Conservation (phyloP, 2,888 invertebrate genomes). For the Automeris io region DNA sequence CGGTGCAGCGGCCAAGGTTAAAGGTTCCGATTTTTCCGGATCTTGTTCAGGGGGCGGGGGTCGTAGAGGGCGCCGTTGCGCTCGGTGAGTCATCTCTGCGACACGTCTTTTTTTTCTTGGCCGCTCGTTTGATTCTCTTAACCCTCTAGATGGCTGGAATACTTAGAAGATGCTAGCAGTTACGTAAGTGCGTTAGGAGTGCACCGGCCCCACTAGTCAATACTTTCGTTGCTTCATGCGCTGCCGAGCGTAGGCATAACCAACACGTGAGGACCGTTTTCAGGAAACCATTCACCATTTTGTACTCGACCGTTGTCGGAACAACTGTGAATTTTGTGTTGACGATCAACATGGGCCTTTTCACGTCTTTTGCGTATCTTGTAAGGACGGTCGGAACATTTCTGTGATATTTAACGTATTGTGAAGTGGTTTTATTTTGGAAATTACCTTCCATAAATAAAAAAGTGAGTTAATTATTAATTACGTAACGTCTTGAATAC, state of each 20-base stretch:
- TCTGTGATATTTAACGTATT: slow-evolving; percentile 27
- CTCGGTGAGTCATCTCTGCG: slow-evolving; percentile 73
- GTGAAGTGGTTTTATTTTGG: slow-evolving; percentile 8
- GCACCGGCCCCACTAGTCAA: slow-evolving; percentile 38
- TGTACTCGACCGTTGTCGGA: slow-evolving; percentile 50
- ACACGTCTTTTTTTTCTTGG: slow-evolving; percentile 70
- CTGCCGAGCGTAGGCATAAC: slow-evolving; percentile 60
- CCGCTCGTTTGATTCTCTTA: slow-evolving; percentile 60
- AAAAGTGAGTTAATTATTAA: slow-evolving; percentile 33
- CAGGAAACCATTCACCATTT: slow-evolving; percentile 73
- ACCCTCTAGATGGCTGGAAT: slow-evolving; percentile 29
- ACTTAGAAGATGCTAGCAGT: slow-evolving; percentile 60
- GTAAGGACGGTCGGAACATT: slow-evolving; percentile 22
- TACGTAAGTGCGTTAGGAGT: slow-evolving; percentile 65
- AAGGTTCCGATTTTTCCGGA: slow-evolving; percentile 42
- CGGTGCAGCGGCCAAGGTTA: slow-evolving; percentile 47
- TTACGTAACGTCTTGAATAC: slow-evolving; percentile 22
- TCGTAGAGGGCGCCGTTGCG: slow-evolving; percentile 62
- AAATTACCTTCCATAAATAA: slow-evolving; percentile 38
- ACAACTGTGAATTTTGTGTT: slow-evolving; percentile 40
- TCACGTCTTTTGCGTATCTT: slow-evolving; percentile 21
- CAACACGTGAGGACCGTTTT: slow-evolving; percentile 65
- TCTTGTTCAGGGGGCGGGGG: slow-evolving; percentile 29
- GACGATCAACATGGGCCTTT: slow-evolving; percentile 34
- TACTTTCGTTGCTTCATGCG: slow-evolving; percentile 56